Base-by-base conservation (phyloP, 1,140 invertebrate species). In the Mizuhopecten yessoensis region DNA sequence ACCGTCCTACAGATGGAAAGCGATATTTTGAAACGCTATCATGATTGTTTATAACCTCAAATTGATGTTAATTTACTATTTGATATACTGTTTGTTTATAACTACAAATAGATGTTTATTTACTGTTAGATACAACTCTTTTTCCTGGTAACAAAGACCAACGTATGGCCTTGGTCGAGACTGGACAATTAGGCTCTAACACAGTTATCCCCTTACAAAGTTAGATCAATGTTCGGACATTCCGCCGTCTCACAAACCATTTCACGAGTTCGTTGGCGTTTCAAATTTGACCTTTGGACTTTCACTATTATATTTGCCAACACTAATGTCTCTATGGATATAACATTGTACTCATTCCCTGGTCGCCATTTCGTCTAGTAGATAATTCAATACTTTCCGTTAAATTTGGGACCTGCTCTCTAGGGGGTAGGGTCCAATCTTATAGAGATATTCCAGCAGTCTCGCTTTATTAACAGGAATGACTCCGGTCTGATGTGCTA, bases 331-430 rank as follows among this genome's bases (percentile, higher is more conserved):
- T 75, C 23, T 75, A 5, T n/a, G 57, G 29, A 29, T 29, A 75
- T 75, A 75, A 1, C 57, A 29, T 75, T 75, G 5, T 75, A 5
- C 57, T 75, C 23, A 75, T 75, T 75, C 57, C 57, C 57, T 1
- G 2, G 57, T n/a, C 57, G 57, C 57, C 57, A 75, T 75, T 75
- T 75, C 57, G 57, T 75, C 57, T 75, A 75, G 57, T 75, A 75
- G 9, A 75, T 75, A 75, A 75, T 75, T 75, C 57, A 75, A 75
- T 75, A 75, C 57, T 75, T 75, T 75, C 57, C 57, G 23, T 75
- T n/a, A 75, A 29, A 5, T n/a, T 75, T 29, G n/a, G 23, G 57
- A 13, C 15, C 15, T 5, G 57, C 29, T 75, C 57, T 75, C 57
- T 75, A 75, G 57, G n/a, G n/a, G 57, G 57, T n/a, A 75, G n/a